Evolutionary conservation across 2,888 invertebrate genomes (phyloP).

Genomic region (Agrilus cyanescens): DNA sequence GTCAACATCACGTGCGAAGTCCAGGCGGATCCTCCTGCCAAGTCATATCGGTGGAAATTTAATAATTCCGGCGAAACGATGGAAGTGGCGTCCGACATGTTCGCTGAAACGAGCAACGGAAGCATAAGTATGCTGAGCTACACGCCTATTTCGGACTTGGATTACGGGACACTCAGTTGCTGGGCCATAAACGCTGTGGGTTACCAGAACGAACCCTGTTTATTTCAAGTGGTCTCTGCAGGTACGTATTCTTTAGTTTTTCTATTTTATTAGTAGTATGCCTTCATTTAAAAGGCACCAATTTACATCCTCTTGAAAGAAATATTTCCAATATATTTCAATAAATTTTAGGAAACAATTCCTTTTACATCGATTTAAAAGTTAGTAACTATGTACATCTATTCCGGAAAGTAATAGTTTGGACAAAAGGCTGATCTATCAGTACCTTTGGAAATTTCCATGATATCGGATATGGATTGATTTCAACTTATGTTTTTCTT

Average conservation of each 20-base stretch:
- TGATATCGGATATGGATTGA: too few relatives aligned
- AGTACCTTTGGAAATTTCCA: too few relatives aligned
- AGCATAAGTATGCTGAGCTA: slow-evolving; percentile 56
- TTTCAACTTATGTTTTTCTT: too few relatives aligned
- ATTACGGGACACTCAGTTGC: slow-evolving; percentile 82
- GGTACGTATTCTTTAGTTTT: slow-evolving; percentile 42
- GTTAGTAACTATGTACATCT: too few relatives aligned
- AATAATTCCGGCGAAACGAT: slow-evolving; percentile 85
- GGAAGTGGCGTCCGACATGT: slow-evolving; percentile 68
- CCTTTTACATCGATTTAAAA: too few relatives aligned
- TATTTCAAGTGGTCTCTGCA: slow-evolving; percentile 81
- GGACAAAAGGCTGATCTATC: too few relatives aligned
- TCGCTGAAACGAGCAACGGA: slow-evolving; percentile 59
- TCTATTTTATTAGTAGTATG: too few relatives aligned
- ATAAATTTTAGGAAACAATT: too few relatives aligned
- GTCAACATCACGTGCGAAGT: slow-evolving; percentile 81
- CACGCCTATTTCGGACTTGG: slow-evolving; percentile 51
- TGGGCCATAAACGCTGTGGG: slow-evolving; percentile 78
- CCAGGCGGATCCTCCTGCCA: slow-evolving; percentile 84
- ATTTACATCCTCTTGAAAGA: too few relatives aligned
- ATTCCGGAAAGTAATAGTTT: too few relatives aligned
- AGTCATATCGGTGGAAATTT: slow-evolving; percentile 87
- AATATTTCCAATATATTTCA: too few relatives aligned
- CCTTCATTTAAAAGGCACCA: too few relatives aligned
- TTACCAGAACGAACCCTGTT: slow-evolving; percentile 68